These are phyloP conservation scores for Rhinatrema bivittatum DNA, from an alignment of 2,797 vertebrate genomes.

Conservation along the genomic window DNA sequence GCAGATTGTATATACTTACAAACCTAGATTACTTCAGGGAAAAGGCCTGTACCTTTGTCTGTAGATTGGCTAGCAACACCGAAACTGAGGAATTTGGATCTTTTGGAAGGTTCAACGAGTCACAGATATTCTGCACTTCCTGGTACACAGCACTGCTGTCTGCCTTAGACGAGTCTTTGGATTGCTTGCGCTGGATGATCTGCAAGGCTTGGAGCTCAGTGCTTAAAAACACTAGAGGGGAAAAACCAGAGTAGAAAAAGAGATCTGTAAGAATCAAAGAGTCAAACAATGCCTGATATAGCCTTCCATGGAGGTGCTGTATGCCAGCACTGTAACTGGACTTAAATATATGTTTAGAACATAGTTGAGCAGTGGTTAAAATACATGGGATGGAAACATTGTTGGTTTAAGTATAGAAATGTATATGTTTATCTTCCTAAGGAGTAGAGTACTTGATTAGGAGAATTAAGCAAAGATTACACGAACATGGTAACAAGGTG, in stretches of 20 bases:
- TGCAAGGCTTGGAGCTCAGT: slow-evolving; percentile 89
- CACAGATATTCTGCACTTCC: slow-evolving; percentile 69
- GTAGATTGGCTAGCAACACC: slow-evolving; percentile 57
- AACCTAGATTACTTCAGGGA: background rate
- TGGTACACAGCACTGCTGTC: slow-evolving; percentile 45
- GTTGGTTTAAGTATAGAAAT: too few relatives aligned
- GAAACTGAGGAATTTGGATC: slow-evolving; percentile 45
- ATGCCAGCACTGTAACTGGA: background rate
- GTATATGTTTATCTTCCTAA: too few relatives aligned
- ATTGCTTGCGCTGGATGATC: slow-evolving; percentile 60
- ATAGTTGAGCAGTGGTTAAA: background rate
- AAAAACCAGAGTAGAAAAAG: slow-evolving; percentile 9
- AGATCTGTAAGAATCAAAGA: too few relatives aligned
- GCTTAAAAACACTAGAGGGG: slow-evolving; percentile 78
- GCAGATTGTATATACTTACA: background rate
- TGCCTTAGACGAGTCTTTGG: slow-evolving; percentile 32
- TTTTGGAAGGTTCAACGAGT: slow-evolving; percentile 60
- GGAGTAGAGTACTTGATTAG: too few relatives aligned
- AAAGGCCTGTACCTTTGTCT: slow-evolving; percentile 66
- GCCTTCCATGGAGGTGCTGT: too few relatives aligned
- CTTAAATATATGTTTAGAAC: background rate
- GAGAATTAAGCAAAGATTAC: too few relatives aligned
- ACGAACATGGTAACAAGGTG: too few relatives aligned
- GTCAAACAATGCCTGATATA: too few relatives aligned
- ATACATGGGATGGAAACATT: too few relatives aligned